Conservation (phyloP, 2,888 invertebrate species). For the Eristalis intricaria region DNA sequence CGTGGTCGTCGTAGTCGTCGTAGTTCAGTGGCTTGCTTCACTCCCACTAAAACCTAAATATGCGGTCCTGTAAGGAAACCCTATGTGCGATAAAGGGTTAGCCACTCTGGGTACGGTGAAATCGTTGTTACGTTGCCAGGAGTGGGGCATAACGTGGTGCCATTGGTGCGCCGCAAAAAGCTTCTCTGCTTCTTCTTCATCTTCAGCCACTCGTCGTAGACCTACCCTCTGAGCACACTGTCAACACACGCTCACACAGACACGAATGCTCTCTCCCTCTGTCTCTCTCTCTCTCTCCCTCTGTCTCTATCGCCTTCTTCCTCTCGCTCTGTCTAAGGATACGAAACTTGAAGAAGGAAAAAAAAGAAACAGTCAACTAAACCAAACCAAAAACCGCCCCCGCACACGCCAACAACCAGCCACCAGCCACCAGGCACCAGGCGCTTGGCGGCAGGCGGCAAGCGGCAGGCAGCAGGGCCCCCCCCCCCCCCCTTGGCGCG, state of each 20-base stretch:
- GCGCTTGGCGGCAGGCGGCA: too few species aligned
- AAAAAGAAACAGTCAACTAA: constrained; percentile 23
- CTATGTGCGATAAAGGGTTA: constrained; percentile 82
- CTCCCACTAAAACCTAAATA: constrained; percentile 82
- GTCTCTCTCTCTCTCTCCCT: background rate
- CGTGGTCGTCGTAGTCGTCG: constrained; percentile 76
- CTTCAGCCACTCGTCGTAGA: constrained; percentile 63
- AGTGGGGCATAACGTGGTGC: constrained; percentile 81
- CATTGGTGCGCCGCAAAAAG: constrained; percentile 82
- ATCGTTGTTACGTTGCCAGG: constrained; percentile 71
- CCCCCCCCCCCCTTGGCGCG: constrained; percentile 2
- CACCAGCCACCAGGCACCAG: background rate
- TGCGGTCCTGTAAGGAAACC: constrained; percentile 82
- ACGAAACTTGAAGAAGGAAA: constrained; percentile 10
- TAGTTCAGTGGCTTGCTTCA: constrained; percentile 80
- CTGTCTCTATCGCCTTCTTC: background rate
- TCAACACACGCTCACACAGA: background rate
- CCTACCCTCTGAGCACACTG: constrained; percentile 53
- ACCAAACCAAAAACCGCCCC: constrained; percentile 54
- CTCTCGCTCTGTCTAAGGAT: background rate
- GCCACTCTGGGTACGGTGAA: constrained; percentile 79
- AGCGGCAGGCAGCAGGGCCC: background rate
- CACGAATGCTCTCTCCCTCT: background rate
- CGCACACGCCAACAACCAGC: constrained; percentile 2
- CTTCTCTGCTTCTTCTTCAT: constrained; percentile 79